Evolutionary conservation across 2,888 invertebrate species (phyloP).

Genomic region (Ectropis crepuscularia): DNA sequence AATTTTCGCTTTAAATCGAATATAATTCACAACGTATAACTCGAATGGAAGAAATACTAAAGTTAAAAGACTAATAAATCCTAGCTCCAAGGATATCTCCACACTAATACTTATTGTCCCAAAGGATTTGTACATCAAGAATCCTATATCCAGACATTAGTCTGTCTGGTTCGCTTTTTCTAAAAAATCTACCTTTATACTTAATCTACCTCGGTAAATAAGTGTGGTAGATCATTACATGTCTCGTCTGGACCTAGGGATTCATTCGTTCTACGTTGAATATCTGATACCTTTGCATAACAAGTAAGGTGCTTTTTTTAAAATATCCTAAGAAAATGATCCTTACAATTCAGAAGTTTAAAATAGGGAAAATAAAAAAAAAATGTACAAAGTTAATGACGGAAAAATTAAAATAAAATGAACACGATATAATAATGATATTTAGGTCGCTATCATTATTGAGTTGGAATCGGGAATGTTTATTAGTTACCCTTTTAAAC

Average conservation of each 20-base stretch:
- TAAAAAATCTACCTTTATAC: conserved; percentile 18
- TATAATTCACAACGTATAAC: conserved; percentile 7
- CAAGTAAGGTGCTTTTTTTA: conserved; percentile 2
- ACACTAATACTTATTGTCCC: conserved; percentile 34
- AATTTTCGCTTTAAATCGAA: neutral
- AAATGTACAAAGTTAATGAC: too few relatives aligned
- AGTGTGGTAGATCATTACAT: conserved; percentile 10
- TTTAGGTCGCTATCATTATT: too few relatives aligned
- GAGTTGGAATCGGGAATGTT: too few relatives aligned
- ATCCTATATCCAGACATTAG: conserved; percentile 32
- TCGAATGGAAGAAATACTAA: conserved; percentile 14
- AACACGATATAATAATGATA: too few relatives aligned
- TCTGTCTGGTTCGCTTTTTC: conserved; percentile 34
- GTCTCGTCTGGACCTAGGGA: conserved; percentile 20
- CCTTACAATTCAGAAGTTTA: neutral
- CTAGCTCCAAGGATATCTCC: conserved; percentile 30
- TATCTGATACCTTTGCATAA: conserved; percentile 5
- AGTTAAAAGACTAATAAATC: conserved; percentile 35
- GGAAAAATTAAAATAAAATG: too few relatives aligned
- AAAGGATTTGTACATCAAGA: conserved; percentile 35
- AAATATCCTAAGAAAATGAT: neutral
- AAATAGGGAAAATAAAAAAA: too few relatives aligned
- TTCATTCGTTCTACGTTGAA: conserved; percentile 14
- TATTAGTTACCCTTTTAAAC: too few relatives aligned
- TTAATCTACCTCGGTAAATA: conserved; percentile 9